A percentile compares a stretch with the other conserved stretches of the same genome.
phyloP scores from a whole-genome alignment of 2,113 vertebrate genomes.

The Ageneiosus marmoratus region DNA sequence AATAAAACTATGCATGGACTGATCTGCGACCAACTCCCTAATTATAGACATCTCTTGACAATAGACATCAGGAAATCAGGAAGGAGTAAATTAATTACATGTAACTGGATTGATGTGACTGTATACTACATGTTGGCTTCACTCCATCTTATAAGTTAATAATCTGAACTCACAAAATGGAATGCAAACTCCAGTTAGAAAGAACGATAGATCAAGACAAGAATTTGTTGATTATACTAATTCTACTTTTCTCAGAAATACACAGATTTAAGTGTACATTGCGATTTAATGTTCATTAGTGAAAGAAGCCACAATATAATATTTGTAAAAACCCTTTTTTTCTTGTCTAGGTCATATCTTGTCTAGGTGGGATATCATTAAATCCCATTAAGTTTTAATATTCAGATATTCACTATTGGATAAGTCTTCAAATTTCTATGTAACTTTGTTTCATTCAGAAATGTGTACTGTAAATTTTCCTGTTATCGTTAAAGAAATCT shows the following conservation, averaged over 20 bases:
- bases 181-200: not conserved
- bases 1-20: constrained; percentile 35
- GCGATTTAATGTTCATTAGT: not conserved
- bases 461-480: not conserved
- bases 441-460: not conserved
- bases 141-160: not conserved
- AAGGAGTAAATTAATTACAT: not conserved
- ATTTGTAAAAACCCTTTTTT: not conserved
- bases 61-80: not conserved
- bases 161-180: not conserved
- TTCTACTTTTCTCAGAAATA: not conserved
- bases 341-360: not conserved
- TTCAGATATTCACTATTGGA: not conserved
- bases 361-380: not conserved
- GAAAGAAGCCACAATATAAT: not conserved
- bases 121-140: not conserved
- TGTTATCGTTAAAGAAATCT: not conserved
- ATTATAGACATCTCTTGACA: constrained; percentile 33
- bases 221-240: not conserved
- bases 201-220: not conserved
- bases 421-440: not conserved
- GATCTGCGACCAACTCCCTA: constrained; percentile 27
- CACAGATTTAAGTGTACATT: not conserved
- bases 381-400: too few species aligned
- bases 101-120: too few species aligned